A percentile compares a stretch with the other conserved stretches of the same genome.
Conservation (phyloP, 2,888 invertebrate genomes). For the Mimumesa dahlbomi region DNA sequence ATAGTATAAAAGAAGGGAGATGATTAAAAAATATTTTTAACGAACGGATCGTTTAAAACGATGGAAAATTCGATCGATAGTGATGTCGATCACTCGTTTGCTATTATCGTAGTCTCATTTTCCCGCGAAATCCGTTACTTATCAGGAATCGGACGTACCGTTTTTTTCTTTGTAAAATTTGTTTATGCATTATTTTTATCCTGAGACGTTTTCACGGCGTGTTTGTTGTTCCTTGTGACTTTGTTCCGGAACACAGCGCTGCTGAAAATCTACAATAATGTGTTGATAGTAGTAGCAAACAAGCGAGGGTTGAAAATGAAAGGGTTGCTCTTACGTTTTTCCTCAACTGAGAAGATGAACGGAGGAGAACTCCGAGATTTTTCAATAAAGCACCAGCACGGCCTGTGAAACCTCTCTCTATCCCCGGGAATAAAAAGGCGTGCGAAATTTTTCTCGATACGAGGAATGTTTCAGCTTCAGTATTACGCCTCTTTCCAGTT, state of each 20-base stretch:
- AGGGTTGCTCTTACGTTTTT: constrained; percentile 47
- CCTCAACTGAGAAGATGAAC: constrained; percentile 46
- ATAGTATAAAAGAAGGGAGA: no score
- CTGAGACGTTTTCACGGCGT: background rate
- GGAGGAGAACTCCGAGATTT: constrained; percentile 51
- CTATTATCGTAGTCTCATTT: no score
- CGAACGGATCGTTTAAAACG: no score
- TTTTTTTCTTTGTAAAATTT: no score
- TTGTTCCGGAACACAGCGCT: constrained; percentile 11
- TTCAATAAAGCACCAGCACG: constrained; percentile 56
- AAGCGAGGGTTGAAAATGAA: constrained; percentile 55
- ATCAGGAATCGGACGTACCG: no score
- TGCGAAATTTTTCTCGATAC: constrained; percentile 40
- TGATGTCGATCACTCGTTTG: no score
- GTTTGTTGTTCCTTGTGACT: background rate
- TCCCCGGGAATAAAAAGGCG: constrained; percentile 24
- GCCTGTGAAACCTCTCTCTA: constrained; percentile 31
- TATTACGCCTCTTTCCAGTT: constrained; percentile 47
- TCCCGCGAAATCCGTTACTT: no score
- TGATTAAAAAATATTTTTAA: no score
- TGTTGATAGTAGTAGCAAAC: constrained; percentile 65
- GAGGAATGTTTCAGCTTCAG: constrained; percentile 39
- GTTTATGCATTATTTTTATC: no score
- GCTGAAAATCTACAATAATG: constrained; percentile 58
- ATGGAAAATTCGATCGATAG: no score